Base-by-base conservation (phyloP, 2,888 invertebrate genomes). In the Sinohyriopsis cumingii region DNA sequence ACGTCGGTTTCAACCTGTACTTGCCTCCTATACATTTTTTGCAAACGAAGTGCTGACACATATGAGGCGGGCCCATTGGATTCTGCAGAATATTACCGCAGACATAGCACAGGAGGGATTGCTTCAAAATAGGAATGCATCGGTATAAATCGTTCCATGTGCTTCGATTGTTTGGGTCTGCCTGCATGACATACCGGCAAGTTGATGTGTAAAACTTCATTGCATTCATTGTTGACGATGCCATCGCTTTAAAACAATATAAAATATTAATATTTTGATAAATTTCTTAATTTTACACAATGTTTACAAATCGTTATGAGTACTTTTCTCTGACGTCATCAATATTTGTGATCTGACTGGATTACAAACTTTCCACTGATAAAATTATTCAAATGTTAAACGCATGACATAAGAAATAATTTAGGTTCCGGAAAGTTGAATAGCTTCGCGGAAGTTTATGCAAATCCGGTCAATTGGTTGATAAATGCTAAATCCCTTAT, bases 21-120 rank as follows among this genome's bases (percentile, higher is more conserved):
- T 94, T 93, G 5, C 95, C 95, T 63, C 95, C 95, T 86, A 94
- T 92, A 89, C 97, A 97, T 67, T 93, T 92, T 82, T 93, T 94
- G 90, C 97, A 97, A 57, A 97, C 95, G 91, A 95, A 95, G 91
- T 97, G 97, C 89, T 95, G 95, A 91, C 97, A 97, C 77, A 93
- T 93, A 82, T 93, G 93, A 25, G 93, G 93, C 22, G 96, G 95
- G 55, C 95, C 94, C 87, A 94, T 94, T 9, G 97, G 96, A 87
- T 95, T 94, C 80, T 94, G 93, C 69, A 96, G 90, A 79, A 97
- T 92, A 88, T 94, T 94, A 75, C 94, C 94, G 90, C 97, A 97
- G 68, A 96, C 96, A 69, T 95, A 95, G 91, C 97, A 97, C 81
- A 95, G 95, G 84, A 97, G 92, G 77, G 95, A 94, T 89, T 95